A percentile compares a stretch with the other conserved stretches of the same genome.
Conservation (phyloP, 2,797 vertebrate species). For the Pangasius djambal region DNA sequence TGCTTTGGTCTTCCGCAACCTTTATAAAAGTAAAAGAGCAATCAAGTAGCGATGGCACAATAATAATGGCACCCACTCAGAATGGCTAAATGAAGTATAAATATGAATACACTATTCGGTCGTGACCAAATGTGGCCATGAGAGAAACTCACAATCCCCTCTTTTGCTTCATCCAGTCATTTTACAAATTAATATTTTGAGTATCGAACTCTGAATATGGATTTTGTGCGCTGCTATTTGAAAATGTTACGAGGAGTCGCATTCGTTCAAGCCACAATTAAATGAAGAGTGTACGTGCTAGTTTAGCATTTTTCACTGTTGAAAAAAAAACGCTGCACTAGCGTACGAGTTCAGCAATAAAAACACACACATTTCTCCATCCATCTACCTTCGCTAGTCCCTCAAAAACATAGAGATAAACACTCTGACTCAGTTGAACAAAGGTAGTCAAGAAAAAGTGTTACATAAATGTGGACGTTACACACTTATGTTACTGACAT, state of each 20-base stretch:
- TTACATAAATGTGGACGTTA: too few relatives aligned
- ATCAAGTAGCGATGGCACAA: not conserved
- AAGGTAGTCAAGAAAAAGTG: too few relatives aligned
- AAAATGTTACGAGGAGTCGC: not conserved
- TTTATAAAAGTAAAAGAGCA: slow-evolving; percentile 60
- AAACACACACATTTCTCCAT: too few relatives aligned
- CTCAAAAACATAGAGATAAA: too few relatives aligned
- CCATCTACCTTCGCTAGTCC: too few relatives aligned
- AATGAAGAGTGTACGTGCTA: not conserved
- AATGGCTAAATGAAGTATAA: not conserved
- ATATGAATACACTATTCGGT: not conserved
- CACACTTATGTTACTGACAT: too few relatives aligned
- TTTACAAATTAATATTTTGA: not conserved
- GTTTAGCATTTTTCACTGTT: too few relatives aligned
- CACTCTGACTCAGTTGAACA: too few relatives aligned
- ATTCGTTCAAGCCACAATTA: not conserved
- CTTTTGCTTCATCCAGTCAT: not conserved
- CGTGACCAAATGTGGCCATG: not conserved
- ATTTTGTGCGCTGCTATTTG: too few relatives aligned
- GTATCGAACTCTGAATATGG: too few relatives aligned
- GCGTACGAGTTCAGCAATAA: too few relatives aligned
- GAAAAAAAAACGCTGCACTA: too few relatives aligned
- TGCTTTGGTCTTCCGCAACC: slow-evolving; percentile 74
- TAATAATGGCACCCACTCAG: not conserved
- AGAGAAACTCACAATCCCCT: not conserved